Base-by-base conservation (phyloP, 2,797 vertebrate genomes). In the Lacerta viridis region DNA sequence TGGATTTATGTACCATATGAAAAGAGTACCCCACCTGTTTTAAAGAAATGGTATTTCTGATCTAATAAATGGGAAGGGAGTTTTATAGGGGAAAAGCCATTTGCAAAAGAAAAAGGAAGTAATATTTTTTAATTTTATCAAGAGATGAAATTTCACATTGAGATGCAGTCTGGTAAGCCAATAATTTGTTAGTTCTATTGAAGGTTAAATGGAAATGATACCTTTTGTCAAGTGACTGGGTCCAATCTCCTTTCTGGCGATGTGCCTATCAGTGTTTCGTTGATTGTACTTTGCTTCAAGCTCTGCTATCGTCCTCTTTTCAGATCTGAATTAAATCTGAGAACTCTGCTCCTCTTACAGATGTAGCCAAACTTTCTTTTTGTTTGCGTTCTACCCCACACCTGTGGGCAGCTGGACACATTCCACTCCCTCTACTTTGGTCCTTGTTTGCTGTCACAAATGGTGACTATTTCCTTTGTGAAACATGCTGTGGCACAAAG, bases 331-430 rank as follows among this genome's bases (percentile, higher is more conserved):
- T 86, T 86, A 82, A 76, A 72, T 87, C 76, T 64, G 74, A 80
- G 81, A 81, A 36, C 18, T 76, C 61, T 87, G 84, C 29, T 87
- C 10, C 55, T 17, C 15, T 86, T 92, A 75, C 69, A 23, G 80
- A 88, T 93, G 77, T 39, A 89, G 80, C 84, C 88, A 87, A 89
- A 78, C 43, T 75, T 27, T 33, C 74, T 66, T 89, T 87, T 81
- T 82, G 86, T 83, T 84, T 46, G 25, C 85, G 68, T 89, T 90
- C 87, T 85, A 11, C 80, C 74, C 15, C 3, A 0, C 33, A 0
- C 59, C 50, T 39, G 0, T 4, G 27, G 84, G 84, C 83, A 27
- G 71, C 89, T 92, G 93, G 77, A 9, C 82, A n/a, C 84, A 61
- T 87, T 90, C 89, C 82, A 83, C 89, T 66, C 78, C 72, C 0